A percentile compares a stretch with the other conserved stretches of the same genome.
Evolutionary conservation across 2,797 vertebrate species (phyloP).

Genomic region (Galagoides demidoff): DNA sequence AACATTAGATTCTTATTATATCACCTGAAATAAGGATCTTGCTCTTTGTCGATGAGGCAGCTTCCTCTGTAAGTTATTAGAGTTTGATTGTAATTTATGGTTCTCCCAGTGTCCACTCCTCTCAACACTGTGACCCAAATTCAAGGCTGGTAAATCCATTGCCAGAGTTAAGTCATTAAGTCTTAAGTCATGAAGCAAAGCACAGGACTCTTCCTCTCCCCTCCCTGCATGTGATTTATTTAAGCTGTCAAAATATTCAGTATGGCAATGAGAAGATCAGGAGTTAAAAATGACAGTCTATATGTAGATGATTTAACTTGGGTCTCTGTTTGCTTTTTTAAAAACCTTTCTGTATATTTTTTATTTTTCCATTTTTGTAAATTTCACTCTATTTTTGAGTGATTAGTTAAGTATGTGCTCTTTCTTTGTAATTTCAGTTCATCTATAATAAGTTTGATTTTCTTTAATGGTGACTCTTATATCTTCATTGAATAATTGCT

Average conservation of each 20-base stretch:
- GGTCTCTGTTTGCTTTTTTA: conserved; percentile 31
- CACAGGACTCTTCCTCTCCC: not conserved
- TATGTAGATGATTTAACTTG: conserved; percentile 57
- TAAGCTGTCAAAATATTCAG: conserved; percentile 71
- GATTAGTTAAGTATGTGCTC: conserved; percentile 28
- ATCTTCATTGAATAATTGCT: conserved; percentile 47
- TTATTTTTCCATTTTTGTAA: conserved; percentile 55
- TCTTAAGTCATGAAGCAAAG: conserved; percentile 31
- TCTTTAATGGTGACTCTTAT: conserved; percentile 37
- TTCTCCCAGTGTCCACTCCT: conserved; percentile 28
- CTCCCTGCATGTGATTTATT: conserved; percentile 38
- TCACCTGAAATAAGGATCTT: conserved; percentile 12
- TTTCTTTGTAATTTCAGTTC: conserved; percentile 57
- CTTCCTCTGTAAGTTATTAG: not conserved
- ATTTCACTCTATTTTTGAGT: conserved; percentile 18
- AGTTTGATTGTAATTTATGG: conserved; percentile 53
- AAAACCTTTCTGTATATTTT: conserved; percentile 5
- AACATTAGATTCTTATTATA: conserved; percentile 42
- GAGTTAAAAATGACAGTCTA: conserved; percentile 61
- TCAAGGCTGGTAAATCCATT: conserved; percentile 50
- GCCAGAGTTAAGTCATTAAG: conserved; percentile 31
- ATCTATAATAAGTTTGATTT: conserved; percentile 38
- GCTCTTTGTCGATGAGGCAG: not conserved
- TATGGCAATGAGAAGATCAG: conserved; percentile 42
- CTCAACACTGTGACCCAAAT: conserved; percentile 10